Evolutionary conservation across 2,888 invertebrate species (phyloP).

Genomic region (Fissipunctia ypsillon): DNA sequence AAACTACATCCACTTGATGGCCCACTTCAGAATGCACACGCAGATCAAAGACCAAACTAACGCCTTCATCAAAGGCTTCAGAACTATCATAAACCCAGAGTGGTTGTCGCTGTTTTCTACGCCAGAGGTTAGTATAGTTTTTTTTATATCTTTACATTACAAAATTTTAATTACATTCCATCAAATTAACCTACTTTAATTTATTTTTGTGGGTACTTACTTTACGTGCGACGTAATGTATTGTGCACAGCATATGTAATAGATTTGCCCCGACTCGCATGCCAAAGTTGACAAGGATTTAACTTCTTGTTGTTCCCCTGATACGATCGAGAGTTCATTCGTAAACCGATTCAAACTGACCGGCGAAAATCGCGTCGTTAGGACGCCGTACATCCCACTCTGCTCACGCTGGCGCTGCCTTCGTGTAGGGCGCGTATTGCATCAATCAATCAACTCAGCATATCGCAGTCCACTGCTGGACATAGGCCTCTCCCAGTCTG

Average conservation of each 20-base stretch:
- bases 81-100: constrained; percentile 98
- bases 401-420: neutral
- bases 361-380: neutral
- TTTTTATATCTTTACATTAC: neutral
- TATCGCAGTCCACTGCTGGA: no score
- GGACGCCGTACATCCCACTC: neutral
- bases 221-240: neutral
- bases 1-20: constrained; percentile 99
- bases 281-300: neutral
- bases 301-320: neutral
- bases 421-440: neutral
- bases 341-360: neutral
- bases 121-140: constrained; percentile 93
- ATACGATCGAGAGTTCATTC: neutral
- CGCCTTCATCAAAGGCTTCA: constrained; percentile 98
- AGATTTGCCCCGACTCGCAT: neutral
- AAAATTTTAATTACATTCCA: no score
- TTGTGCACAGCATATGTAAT: neutral
- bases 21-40: constrained; percentile 99
- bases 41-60: constrained; percentile 99
- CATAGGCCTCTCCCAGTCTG: no score
- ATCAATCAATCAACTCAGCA: no score
- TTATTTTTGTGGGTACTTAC: neutral
- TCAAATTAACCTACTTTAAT: neutral
- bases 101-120: constrained; percentile 98